Evolutionary conservation across 1,140 invertebrate genomes (phyloP).

Genomic region (Drosophila aff.): DNA sequence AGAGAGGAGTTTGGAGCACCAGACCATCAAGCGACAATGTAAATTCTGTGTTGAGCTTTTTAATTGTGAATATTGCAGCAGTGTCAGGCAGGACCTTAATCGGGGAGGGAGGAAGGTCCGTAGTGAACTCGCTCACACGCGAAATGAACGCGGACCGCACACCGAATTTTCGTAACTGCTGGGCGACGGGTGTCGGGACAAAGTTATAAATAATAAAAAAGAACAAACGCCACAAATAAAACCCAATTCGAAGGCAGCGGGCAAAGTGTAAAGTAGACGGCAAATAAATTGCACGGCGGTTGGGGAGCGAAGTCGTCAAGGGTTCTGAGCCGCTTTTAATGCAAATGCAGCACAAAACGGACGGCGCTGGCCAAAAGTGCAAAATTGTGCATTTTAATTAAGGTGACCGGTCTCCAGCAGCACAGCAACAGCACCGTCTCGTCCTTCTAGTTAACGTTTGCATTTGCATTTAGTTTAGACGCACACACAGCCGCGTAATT

Average conservation of each 20-base stretch:
- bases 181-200: constrained; percentile 19
- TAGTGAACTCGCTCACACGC: constrained; percentile 63
- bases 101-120: not conserved
- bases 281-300: constrained; percentile 75
- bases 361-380: constrained; percentile 73
- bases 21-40: constrained; percentile 78
- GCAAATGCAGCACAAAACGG: constrained; percentile 78
- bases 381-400: constrained; percentile 85
- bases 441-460: constrained; percentile 49
- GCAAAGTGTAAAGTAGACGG: constrained; percentile 72
- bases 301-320: constrained; percentile 63
- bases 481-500: constrained; percentile 62
- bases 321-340: constrained; percentile 66
- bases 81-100: constrained; percentile 2
- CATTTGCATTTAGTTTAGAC: constrained; percentile 73
- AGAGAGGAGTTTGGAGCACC: constrained; percentile 36
- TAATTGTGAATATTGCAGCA: constrained; percentile 75
- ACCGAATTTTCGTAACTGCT: constrained; percentile 57
- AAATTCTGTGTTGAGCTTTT: constrained; percentile 85
- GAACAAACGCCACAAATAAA: constrained; percentile 43
- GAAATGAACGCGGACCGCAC: constrained; percentile 78
- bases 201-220: constrained; percentile 70
- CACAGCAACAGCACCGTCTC: constrained; percentile 11
- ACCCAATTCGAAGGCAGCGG: constrained; percentile 57
- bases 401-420: constrained; percentile 67